Evolutionary conservation across 2,797 vertebrate species (phyloP).

Genomic region (Todus mexicanus): DNA sequence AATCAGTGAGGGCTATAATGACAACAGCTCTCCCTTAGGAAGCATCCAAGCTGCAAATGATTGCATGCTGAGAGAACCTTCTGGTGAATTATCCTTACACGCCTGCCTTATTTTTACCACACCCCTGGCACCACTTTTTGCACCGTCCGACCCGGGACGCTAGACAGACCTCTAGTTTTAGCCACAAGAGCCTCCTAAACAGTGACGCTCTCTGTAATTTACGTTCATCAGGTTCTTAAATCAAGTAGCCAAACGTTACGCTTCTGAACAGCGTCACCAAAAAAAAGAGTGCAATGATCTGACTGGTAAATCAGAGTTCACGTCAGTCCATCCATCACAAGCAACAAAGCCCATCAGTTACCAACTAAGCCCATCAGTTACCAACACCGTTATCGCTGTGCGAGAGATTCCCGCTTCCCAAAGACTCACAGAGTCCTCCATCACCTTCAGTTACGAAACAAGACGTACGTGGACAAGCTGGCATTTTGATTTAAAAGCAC

Average conservation of each 20-base stretch:
- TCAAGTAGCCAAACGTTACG: rapidly evolving
- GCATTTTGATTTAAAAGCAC: constrained; percentile 21
- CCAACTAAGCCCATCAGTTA: neutral
- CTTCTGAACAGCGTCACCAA: neutral
- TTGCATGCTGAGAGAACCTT: neutral
- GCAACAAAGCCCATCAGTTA: neutral
- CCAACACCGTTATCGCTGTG: rapidly evolving
- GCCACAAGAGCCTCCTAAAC: neutral
- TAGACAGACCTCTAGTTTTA: neutral
- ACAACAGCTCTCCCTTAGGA: neutral
- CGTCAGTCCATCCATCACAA: neutral
- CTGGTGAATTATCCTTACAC: neutral
- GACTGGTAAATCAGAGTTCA: neutral
- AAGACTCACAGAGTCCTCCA: neutral
- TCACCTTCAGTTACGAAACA: neutral
- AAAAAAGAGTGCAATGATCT: neutral
- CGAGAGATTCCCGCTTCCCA: neutral
- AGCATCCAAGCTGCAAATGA: neutral
- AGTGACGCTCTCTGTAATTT: neutral
- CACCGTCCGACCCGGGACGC: neutral
- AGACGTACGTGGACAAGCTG: neutral
- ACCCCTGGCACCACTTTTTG: neutral
- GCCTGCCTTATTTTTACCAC: neutral
- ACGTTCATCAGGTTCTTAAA: neutral
- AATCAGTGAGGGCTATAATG: neutral